These are phyloP conservation scores for Xylophagus ater DNA, from an alignment of 2,888 invertebrate genomes.

Conservation along the genomic window DNA sequence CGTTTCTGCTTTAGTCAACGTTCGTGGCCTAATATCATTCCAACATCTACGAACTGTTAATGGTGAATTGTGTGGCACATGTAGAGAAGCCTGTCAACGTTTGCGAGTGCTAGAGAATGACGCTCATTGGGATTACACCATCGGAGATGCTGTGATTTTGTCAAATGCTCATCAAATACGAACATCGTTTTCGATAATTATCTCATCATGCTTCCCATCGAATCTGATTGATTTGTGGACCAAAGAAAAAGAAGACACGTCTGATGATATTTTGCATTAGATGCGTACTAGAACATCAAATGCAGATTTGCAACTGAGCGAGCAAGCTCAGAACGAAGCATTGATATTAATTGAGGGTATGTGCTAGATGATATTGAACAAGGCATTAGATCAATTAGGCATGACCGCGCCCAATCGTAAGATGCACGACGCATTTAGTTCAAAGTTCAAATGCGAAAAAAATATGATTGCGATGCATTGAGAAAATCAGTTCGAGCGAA, in stretches of 20 bases:
- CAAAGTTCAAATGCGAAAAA: slow-evolving; percentile 20
- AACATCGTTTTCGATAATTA: slow-evolving; percentile 20
- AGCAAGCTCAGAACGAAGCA: slow-evolving; percentile 22
- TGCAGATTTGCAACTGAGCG: slow-evolving; percentile 11
- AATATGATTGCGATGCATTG: slow-evolving; percentile 19
- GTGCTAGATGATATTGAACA: too few relatives aligned
- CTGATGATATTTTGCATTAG: slow-evolving; percentile 16
- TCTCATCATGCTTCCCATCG: slow-evolving; percentile 16
- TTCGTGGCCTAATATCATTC: slow-evolving; percentile 1
- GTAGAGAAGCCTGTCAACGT: slow-evolving; percentile 1
- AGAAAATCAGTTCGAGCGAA: slow-evolving; percentile 11
- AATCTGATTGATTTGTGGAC: slow-evolving; percentile 15
- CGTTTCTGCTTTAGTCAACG: not conserved
- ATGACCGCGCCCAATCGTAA: slow-evolving; percentile 22
- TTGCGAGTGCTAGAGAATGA: slow-evolving; percentile 8
- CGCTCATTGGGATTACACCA: slow-evolving; percentile 19
- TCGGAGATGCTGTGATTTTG: slow-evolving; percentile 16
- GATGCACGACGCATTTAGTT: slow-evolving; percentile 19
- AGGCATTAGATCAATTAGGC: slow-evolving; percentile 18
- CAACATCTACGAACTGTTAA: slow-evolving; percentile 2
- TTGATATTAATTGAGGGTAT: slow-evolving; percentile 23
- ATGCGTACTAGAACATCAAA: slow-evolving; percentile 4
- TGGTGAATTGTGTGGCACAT: slow-evolving; percentile 1
- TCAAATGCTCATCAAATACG: slow-evolving; percentile 16
- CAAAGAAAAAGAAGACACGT: slow-evolving; percentile 17